Conservation (phyloP, 2,113 vertebrate genomes). For the Xenotilapia flavipinnis region DNA sequence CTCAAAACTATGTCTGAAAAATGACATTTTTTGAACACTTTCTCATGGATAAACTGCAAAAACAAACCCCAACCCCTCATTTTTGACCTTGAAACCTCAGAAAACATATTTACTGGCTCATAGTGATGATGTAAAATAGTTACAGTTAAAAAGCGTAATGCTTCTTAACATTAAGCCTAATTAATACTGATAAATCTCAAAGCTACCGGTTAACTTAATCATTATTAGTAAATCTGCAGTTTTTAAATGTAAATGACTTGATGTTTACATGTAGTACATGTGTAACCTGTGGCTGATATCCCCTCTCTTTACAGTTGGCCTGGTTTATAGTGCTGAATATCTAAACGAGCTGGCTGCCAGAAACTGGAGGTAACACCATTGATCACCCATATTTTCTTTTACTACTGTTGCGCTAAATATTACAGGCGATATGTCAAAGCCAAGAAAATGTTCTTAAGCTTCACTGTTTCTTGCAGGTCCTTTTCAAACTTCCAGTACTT, state of each 20-base stretch:
- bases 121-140: not conserved
- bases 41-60: not conserved
- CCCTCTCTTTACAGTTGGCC: slow-evolving; percentile 64
- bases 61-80: not conserved
- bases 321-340: slow-evolving; percentile 88
- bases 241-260: not conserved
- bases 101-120: not conserved
- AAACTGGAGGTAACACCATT: slow-evolving; percentile 84
- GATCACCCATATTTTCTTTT: not conserved
- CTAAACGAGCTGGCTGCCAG: slow-evolving; percentile 91
- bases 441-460: not conserved
- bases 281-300: not conserved
- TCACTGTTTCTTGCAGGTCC: slow-evolving; percentile 62
- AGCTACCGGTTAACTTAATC: not conserved
- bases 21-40: not conserved
- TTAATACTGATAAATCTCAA: not conserved
- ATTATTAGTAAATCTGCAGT: not conserved
- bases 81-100: not conserved
- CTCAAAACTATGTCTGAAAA: not conserved
- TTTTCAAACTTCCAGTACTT: slow-evolving; percentile 95
- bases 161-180: not conserved
- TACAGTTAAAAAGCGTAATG: not conserved
- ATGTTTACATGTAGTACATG: not conserved
- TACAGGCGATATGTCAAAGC: not conserved
- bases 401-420: not conserved